Percentiles rank a stretch among this genome's conserved stretches.
These are phyloP conservation scores for Chondrosia reniformis DNA, from an alignment of 37 sponge, comb jelly and placozoan species.

Conservation along the genomic window DNA sequence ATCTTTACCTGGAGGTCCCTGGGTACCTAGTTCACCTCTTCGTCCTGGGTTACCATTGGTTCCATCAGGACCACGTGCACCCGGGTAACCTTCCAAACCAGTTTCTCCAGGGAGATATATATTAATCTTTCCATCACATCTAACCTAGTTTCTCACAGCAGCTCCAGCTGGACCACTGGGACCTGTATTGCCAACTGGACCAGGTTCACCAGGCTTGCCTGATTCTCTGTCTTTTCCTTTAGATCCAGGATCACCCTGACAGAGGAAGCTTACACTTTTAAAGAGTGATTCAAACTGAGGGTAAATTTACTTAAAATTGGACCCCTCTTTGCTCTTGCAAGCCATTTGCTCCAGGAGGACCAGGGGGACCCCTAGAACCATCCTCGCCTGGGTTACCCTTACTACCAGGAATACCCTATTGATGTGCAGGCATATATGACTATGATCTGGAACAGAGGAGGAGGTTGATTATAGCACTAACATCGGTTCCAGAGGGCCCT, in stretches of 20 bases:
- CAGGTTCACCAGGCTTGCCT: constrained; percentile 5
- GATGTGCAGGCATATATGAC: background rate
- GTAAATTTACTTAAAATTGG: background rate
- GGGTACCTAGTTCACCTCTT: background rate
- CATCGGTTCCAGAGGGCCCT: constrained; percentile 7
- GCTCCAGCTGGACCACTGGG: constrained; percentile 8
- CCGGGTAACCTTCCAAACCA: background rate
- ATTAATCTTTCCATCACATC: too few species aligned
- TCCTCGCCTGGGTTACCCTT: background rate
- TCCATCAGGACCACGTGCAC: background rate
- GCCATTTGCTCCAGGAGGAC: background rate
- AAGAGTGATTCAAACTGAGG: background rate
- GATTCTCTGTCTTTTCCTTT: background rate
- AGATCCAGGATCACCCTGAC: constrained; percentile 23
- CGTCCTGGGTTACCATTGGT: background rate
- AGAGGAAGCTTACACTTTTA: background rate
- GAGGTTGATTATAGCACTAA: background rate
- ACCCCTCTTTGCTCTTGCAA: constrained; percentile 22
- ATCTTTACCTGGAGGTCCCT: constrained; percentile 4
- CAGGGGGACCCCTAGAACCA: constrained; percentile 12
- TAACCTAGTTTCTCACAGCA: too few species aligned
- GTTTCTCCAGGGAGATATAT: background rate
- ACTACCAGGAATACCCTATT: background rate
- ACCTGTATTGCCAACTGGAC: background rate
- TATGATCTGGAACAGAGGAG: background rate